Percentiles rank a stretch among this genome's conserved stretches.
Evolutionary conservation across 2,888 invertebrate genomes (phyloP).

Genomic region (Microplitis deprimator): DNA sequence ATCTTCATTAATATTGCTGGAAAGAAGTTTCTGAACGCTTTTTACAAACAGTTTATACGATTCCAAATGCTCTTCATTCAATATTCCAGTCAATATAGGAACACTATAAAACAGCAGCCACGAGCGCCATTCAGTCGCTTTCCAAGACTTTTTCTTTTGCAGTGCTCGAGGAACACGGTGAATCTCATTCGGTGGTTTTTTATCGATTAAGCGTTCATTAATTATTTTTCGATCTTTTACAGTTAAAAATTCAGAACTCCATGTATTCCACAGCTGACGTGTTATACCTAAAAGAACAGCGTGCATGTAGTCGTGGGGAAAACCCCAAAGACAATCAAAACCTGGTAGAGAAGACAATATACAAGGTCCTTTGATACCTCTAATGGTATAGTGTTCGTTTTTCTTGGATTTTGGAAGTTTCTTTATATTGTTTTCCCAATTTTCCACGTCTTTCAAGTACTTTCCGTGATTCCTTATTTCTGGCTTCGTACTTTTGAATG

Average conservation of each 20-base stretch:
- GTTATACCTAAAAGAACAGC: constrained; percentile 37
- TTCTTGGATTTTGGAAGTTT: not conserved
- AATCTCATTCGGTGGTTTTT: too few species aligned
- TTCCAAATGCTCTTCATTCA: not conserved
- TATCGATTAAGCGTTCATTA: too few species aligned
- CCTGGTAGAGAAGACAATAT: not conserved
- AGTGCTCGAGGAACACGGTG: too few species aligned
- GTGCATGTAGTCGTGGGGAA: constrained; percentile 44
- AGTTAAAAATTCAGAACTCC: constrained; percentile 14
- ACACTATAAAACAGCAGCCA: not conserved
- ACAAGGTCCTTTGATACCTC: constrained; percentile 6
- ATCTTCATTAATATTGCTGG: not conserved
- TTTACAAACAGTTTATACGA: not conserved
- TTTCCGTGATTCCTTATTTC: not conserved
- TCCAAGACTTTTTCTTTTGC: too few species aligned
- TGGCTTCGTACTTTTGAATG: not conserved
- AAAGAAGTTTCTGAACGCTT: constrained; percentile 3
- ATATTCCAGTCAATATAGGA: not conserved
- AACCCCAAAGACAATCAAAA: constrained; percentile 46
- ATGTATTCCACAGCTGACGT: constrained; percentile 37
- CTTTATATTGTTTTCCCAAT: not conserved
- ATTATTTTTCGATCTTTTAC: not conserved
- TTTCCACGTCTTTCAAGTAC: not conserved
- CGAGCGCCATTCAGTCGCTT: too few species aligned
- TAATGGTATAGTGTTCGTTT: not conserved